Evolutionary conservation across 2,113 vertebrate genomes (phyloP), one percentile per base, ranked within the genome.

Genomic region (Gallinago media): DNA sequence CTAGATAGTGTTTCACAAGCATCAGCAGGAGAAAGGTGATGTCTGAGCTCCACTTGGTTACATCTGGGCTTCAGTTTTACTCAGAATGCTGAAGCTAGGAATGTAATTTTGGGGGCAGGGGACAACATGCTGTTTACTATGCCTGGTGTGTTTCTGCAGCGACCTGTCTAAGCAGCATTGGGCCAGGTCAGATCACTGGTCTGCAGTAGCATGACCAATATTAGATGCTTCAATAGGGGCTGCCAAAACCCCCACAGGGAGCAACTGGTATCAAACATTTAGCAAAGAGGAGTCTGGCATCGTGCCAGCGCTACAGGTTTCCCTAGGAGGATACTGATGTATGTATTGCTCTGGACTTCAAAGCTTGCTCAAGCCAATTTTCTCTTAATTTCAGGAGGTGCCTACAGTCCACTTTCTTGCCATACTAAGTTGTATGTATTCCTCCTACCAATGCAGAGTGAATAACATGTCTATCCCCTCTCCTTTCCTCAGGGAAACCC

Each of bases 361-460:
- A 7, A 72, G 36, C n/a, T 49, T 36, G 20, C 25, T 47, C 5
- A 75, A 55, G 5, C 15, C 12, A 44, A 34, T 65, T 91, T 79
- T 77, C 15, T 34, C n/a, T n/a, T 68, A 29, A 56, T 77, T 83
- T 70, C 44, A 31, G 15, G 15, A 11, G 3, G 1, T 36, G 21
- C 6, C 47, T 22, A 4, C 5, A 1, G 18, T 58, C 50, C 15
- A 1, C 18, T 75, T 74, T 54, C 34, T 56, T 72, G 21, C 19
- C 9, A 22, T 71, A 58, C 55, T 7, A 29, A 52, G 12, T 49
- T 7, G 7, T 34, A 15, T 4, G 1, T 63, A 61, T 76, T 89
- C 18, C 23, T 36, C 15, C 29, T 40, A 27, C 21, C 25, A 31
- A 3, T 8, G 38, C 31, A 31, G 42, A 62, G 10, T 0, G 0